phyloP scores from a whole-genome alignment of 2,113 vertebrate species.

The Agelaius tricolor region DNA sequence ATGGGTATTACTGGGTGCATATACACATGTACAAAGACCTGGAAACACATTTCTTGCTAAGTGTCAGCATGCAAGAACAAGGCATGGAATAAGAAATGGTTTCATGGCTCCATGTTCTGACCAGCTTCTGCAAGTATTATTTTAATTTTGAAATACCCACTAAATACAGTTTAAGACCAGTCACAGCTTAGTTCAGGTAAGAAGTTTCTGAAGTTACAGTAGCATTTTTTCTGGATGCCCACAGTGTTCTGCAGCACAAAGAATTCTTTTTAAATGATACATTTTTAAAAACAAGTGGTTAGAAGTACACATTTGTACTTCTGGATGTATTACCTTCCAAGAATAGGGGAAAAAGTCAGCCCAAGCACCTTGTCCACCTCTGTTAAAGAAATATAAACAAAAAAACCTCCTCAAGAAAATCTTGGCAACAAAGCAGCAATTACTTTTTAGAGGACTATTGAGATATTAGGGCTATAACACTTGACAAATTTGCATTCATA shows the following conservation, averaged over 20 bases:
- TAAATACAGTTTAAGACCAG: not conserved
- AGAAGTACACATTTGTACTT: not conserved
- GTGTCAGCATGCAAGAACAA: not conserved
- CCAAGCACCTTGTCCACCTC: not conserved
- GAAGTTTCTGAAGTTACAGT: not conserved
- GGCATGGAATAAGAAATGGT: not conserved
- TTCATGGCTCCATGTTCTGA: not conserved
- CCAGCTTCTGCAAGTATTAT: not conserved
- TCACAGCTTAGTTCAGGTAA: not conserved
- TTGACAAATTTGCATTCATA: not conserved
- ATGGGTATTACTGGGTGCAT: not conserved
- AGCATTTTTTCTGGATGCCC: not conserved
- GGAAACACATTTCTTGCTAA: not conserved
- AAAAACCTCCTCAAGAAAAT: not conserved
- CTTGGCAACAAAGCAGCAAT: not conserved
- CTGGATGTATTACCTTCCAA: not conserved
- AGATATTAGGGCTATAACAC: not conserved
- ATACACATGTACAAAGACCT: not conserved
- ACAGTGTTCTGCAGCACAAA: not conserved
- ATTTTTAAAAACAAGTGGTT: not conserved
- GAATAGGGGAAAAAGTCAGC: not conserved
- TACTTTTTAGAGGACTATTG: not conserved
- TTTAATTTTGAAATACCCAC: not conserved
- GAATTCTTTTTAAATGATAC: not conserved
- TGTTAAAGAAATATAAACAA: not conserved